These are phyloP conservation scores for Phalloptychus januarius DNA, from an alignment of 2,797 vertebrate species.

Conservation along the genomic window DNA sequence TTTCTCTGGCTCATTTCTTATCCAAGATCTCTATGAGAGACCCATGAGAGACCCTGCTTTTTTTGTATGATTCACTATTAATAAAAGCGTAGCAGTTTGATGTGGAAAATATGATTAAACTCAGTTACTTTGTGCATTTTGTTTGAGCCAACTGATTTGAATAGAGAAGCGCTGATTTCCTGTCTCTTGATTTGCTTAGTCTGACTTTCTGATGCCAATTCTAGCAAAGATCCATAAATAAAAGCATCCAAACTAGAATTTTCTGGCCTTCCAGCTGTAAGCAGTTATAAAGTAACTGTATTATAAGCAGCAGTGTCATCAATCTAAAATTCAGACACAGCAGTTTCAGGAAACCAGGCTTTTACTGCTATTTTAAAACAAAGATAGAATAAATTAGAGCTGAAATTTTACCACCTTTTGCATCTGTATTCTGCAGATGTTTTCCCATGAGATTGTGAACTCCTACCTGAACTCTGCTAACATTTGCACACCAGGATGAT, in stretches of 20 bases:
- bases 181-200: neutral
- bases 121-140: neutral
- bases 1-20: slow-evolving; percentile 43
- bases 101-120: neutral
- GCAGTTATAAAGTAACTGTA: neutral
- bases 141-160: neutral
- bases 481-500: neutral
- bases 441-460: neutral
- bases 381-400: neutral
- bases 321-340: neutral
- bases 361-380: neutral
- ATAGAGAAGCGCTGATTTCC: neutral
- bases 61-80: slow-evolving; percentile 33
- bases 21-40: slow-evolving; percentile 38
- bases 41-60: slow-evolving; percentile 24
- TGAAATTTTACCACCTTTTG: neutral
- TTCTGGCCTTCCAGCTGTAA: neutral
- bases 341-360: neutral
- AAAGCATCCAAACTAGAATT: neutral
- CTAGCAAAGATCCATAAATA: neutral
- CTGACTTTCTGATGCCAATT: neutral
- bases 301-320: neutral
- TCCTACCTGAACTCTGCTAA: neutral
- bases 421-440: neutral
- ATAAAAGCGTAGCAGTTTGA: neutral